These are phyloP conservation scores for Heliangelus exortis DNA, from an alignment of 2,797 vertebrate genomes.

Conservation along the genomic window DNA sequence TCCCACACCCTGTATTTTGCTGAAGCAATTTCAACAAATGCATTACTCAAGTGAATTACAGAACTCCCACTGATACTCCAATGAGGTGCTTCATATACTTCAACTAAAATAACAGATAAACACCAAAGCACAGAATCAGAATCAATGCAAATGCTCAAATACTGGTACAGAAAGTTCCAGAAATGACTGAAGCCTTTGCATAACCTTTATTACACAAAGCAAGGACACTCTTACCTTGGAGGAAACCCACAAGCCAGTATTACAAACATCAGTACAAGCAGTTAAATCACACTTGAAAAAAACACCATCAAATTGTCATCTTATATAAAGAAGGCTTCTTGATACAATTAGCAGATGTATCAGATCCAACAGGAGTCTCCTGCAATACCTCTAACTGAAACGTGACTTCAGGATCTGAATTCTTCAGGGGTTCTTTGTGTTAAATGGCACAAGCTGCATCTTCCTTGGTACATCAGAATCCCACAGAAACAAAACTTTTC, in stretches of 20 bases:
- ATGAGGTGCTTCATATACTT: not conserved
- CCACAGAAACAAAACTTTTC: not conserved
- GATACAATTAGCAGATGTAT: not conserved
- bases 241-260: not conserved
- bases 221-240: not conserved
- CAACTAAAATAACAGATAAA: not conserved
- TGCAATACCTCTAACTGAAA: not conserved
- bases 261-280: not conserved
- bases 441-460: not conserved
- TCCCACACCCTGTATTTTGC: not conserved
- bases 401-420: not conserved
- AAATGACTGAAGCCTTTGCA: not conserved
- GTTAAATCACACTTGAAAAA: not conserved
- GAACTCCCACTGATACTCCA: not conserved
- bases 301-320: not conserved
- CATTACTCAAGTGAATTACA: not conserved
- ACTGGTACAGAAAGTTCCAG: not conserved
- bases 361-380: not conserved
- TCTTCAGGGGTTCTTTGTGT: not conserved
- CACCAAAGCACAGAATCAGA: not conserved
- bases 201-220: not conserved
- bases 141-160: not conserved
- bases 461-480: not conserved
- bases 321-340: not conserved
- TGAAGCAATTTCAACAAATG: slow-evolving; percentile 13